Conservation (phyloP, 2,888 invertebrate species). For the Aethes cnicana region DNA sequence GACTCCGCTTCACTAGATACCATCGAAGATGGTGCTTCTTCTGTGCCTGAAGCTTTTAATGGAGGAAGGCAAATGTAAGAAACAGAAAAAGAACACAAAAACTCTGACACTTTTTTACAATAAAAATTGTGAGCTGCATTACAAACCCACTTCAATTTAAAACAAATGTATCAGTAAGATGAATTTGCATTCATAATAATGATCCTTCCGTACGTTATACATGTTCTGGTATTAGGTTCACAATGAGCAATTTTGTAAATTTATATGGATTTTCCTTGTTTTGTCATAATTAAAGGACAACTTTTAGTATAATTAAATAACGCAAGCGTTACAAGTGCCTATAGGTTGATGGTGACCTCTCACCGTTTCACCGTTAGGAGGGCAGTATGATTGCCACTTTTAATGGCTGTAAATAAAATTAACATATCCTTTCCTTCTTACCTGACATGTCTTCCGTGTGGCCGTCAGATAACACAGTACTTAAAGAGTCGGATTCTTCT, state of each 20-base stretch:
- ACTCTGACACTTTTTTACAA: background rate
- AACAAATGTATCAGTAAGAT: background rate
- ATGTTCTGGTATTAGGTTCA: background rate
- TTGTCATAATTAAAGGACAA: too few relatives aligned
- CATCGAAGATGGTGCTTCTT: constrained; percentile 76
- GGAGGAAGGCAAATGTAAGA: constrained; percentile 8
- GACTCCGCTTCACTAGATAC: constrained; percentile 76
- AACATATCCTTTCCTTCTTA: too few relatives aligned
- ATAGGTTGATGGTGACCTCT: too few relatives aligned
- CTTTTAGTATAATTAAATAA: too few relatives aligned
- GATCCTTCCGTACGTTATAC: background rate
- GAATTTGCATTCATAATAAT: constrained; percentile 1
- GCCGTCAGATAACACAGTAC: constrained; percentile 64
- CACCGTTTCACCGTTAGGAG: too few relatives aligned
- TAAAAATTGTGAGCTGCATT: background rate
- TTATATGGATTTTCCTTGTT: too few relatives aligned
- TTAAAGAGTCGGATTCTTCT: constrained; percentile 68
- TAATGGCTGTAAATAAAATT: too few relatives aligned
- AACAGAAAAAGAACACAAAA: constrained; percentile 6
- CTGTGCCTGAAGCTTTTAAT: constrained; percentile 52
- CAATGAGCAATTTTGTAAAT: too few relatives aligned
- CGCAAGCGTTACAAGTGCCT: too few relatives aligned
- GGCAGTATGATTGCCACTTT: too few relatives aligned
- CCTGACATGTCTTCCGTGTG: constrained; percentile 68
- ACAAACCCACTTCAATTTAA: background rate